Base-by-base conservation (phyloP, 1,140 invertebrate species). In the Pogonognathellus flavescens region DNA sequence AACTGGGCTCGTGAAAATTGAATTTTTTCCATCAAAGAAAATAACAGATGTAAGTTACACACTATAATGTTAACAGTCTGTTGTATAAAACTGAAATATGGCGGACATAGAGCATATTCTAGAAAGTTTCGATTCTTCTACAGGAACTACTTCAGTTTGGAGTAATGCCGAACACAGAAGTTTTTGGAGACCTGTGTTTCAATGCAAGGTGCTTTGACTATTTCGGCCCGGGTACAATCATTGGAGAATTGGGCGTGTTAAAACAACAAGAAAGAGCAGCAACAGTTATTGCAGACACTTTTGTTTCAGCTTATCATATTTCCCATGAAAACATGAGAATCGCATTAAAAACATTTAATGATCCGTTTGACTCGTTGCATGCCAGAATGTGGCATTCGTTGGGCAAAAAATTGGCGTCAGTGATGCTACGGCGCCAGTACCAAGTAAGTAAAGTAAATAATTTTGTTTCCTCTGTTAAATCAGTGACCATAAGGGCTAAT, bases 181-280 rank as follows among this genome's bases (percentile, higher is more conserved):
- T 85, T 22, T 83, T 87, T n/a, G 25, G 60, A 10, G 86, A 87
- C 18, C 25, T 87, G 8, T 59, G 72, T 5, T 89, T 86, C 70
- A 14, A 84, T 18, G 82, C 84, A 4, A 82, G 86, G 59, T 86
- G 89, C 18, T 87, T 90, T 13, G 91, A 92, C 82, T 92, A 90
- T 82, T 86, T 91, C 76, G 89, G 90, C 1, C 87, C 90, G 8
- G 91, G 91, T 16, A 91, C 90, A 66, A 89, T 92, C 4, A 89
- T 92, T 49, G 91, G 92, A 3, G 91, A 92, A 87, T 89, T 91
- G 85, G 90, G 91, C 9, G 86, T 91, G 14, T 86, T 92, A 8
- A 90, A 90, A 41, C 88, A 89, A 59, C 89, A 88, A 55, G 89
- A 88, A 13, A 86, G 91, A 41, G 90, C 89, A 50, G 90, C 90